These are phyloP conservation scores for Nudaria mundana DNA, from an alignment of 2,888 invertebrate genomes.

Conservation along the genomic window DNA sequence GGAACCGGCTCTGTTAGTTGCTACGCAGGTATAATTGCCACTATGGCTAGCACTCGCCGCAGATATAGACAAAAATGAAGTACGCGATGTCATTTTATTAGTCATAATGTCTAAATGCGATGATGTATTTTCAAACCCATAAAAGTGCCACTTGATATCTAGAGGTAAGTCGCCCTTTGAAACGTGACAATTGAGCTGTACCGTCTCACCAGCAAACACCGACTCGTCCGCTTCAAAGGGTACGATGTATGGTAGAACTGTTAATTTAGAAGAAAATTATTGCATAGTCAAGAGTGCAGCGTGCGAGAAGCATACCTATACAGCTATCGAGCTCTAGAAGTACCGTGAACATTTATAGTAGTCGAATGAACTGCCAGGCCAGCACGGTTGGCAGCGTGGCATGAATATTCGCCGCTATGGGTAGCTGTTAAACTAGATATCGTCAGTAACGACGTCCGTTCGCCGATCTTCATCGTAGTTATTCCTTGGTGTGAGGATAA, in stretches of 20 bases:
- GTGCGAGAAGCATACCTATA: slow-evolving; percentile 64
- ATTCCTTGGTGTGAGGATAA: slow-evolving; percentile 78
- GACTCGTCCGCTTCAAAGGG: slow-evolving; percentile 85
- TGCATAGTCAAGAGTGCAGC: slow-evolving; percentile 75
- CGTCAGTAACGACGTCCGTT: slow-evolving; percentile 84
- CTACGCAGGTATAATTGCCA: slow-evolving; percentile 89
- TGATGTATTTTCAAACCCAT: slow-evolving; percentile 81
- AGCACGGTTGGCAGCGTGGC: slow-evolving; percentile 84
- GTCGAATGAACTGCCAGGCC: slow-evolving; percentile 83
- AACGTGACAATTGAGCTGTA: slow-evolving; percentile 85
- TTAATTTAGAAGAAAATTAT: slow-evolving; percentile 73
- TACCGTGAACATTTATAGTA: slow-evolving; percentile 86
- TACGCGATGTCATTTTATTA: slow-evolving; percentile 83
- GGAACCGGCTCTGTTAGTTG: slow-evolving; percentile 86
- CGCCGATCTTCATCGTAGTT: slow-evolving; percentile 81
- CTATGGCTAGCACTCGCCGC: slow-evolving; percentile 85
- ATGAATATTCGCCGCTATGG: slow-evolving; percentile 87
- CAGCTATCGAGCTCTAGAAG: slow-evolving; percentile 30
- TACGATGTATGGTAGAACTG: slow-evolving; percentile 85
- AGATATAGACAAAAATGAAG: slow-evolving; percentile 87
- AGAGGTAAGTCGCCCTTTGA: slow-evolving; percentile 89
- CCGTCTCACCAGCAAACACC: slow-evolving; percentile 85
- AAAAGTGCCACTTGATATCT: slow-evolving; percentile 87
- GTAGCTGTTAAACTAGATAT: slow-evolving; percentile 83
- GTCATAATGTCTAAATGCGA: slow-evolving; percentile 83